Evolutionary conservation across 2,888 invertebrate species (phyloP), one percentile per base, ranked within the genome.

Genomic region (Drosophila dives): DNA sequence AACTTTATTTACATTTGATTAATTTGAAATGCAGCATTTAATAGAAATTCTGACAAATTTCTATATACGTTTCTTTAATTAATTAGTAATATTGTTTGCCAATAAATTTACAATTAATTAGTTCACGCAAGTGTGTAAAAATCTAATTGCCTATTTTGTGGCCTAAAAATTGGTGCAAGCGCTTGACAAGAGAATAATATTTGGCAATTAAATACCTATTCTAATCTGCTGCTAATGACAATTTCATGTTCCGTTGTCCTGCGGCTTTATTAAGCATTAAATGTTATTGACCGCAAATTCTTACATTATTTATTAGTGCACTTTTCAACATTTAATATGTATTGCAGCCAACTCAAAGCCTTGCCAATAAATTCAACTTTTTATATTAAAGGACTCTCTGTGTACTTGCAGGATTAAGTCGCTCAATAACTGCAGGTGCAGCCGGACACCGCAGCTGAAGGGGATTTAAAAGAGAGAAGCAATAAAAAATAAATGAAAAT

Each of bases 371-470:
- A 53, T 59, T 36, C 15, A 38, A 8, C 36, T 59, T 36, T 62
- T 64, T 17, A 59, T 70, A 59, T 64, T 64, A 26, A 75, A 61
- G 53, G 54, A 50, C 26, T 26, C 34, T 63, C 53, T 72, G 65
- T 65, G 36, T 54, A 36, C 72, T 72, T 72, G 42, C 76, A 76
- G 77, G 69, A 40, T 59, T 62, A 67, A 60, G 40, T 33, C 38
- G 55, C 59, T 40, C 33, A 61, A 70, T 64, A 81, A 72, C 65
- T 81, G 83, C 79, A 81, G 70, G 76, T 81, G 81, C 71, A 75
- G 49, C 65, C 67, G 80, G 66, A 78, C 63, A 67, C 50, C 45
- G 15, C 8, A 15, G 7, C 67, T 58, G 56, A 26, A 54, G 70
- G 67, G 77, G 72, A 77, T 75, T 82, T 72, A 59, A 61, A 45